These are phyloP conservation scores for Steatocranus sp. DNA, from an alignment of 2,797 vertebrate genomes.

Conservation along the genomic window DNA sequence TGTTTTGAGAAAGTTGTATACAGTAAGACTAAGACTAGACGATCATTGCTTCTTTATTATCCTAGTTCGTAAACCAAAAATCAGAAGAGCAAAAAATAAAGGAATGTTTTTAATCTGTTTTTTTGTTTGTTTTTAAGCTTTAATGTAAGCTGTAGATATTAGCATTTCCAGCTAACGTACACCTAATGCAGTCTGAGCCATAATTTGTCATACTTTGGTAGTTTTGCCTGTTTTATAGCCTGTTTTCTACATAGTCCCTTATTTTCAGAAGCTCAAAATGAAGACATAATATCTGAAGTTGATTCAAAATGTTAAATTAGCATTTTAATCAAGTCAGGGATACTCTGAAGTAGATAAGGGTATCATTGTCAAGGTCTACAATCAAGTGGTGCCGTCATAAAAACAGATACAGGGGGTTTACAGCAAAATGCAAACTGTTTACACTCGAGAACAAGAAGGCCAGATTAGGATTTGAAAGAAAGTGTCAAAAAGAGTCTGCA, in stretches of 20 bases:
- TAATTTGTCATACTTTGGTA: not conserved
- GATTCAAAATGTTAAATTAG: not conserved
- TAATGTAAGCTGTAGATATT: not conserved
- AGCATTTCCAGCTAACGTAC: not conserved
- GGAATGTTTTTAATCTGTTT: not conserved
- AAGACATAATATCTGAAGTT: not conserved
- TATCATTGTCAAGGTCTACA: not conserved
- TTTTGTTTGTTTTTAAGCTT: not conserved
- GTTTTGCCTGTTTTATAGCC: not conserved
- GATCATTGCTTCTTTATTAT: not conserved
- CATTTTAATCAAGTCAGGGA: not conserved
- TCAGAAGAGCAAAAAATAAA: not conserved
- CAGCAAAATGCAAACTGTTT: not conserved
- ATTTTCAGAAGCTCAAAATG: not conserved
- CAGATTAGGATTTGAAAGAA: not conserved
- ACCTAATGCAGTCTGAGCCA: not conserved
- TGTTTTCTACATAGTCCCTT: not conserved
- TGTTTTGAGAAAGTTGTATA: not conserved
- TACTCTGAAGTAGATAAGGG: not conserved
- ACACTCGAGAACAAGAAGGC: not conserved
- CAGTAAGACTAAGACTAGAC: not conserved
- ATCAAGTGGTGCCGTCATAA: not conserved
- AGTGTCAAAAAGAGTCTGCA: not conserved
- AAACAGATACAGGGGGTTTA: not conserved
- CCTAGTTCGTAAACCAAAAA: not conserved